phyloP scores from a whole-genome alignment of 1,140 invertebrate species.

The Acyrthosiphon pisum region DNA sequence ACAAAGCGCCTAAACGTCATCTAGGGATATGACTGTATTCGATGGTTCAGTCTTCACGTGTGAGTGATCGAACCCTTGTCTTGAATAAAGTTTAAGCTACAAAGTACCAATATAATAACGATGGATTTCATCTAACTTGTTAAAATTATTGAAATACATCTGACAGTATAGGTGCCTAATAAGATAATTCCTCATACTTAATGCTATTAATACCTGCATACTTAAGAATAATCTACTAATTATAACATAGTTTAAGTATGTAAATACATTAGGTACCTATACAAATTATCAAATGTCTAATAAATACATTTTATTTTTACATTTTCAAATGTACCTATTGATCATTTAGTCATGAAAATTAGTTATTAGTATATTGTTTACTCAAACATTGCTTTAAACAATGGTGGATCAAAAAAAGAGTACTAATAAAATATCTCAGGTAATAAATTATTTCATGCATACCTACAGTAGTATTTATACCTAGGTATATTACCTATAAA shows the following conservation, averaged over 20 bases:
- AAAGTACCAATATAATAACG: background rate
- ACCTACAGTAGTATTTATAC: background rate
- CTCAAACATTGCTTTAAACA: background rate
- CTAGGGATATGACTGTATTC: background rate
- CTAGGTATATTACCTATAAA: too few species aligned
- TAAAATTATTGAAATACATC: background rate
- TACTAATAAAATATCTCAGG: background rate
- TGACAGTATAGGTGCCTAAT: background rate
- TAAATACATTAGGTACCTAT: background rate
- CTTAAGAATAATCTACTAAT: conserved; percentile 6
- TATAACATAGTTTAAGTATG: background rate
- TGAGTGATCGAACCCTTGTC: too few species aligned
- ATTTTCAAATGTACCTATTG: background rate
- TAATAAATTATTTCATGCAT: background rate
- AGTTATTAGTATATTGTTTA: background rate
- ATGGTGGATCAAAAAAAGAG: background rate
- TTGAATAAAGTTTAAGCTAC: background rate
- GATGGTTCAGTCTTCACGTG: background rate
- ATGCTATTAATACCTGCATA: background rate
- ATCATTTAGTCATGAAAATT: background rate
- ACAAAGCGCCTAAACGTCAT: background rate
- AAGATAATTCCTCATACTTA: background rate
- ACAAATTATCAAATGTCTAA: background rate
- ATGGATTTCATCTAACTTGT: background rate
- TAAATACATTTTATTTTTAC: background rate